These are phyloP conservation scores for Zosterops japonicus DNA, from an alignment of 2,113 vertebrate species.

Conservation along the genomic window DNA sequence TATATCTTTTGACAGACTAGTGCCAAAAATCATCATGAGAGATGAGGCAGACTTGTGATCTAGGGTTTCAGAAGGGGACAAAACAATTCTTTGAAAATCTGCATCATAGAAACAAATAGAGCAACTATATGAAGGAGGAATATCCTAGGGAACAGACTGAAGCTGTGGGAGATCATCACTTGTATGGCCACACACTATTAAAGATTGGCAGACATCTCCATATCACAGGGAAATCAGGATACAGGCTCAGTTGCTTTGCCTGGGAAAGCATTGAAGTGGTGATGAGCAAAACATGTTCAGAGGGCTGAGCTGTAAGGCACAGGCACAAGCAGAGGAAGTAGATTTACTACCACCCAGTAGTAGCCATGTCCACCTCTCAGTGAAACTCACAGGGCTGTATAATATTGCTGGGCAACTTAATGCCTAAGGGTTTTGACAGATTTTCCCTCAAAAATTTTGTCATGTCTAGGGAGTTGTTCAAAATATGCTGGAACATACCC, in stretches of 20 bases:
- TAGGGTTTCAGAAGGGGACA: background rate
- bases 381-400: background rate
- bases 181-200: background rate
- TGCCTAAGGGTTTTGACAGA: background rate
- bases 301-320: background rate
- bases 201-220: background rate
- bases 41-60: background rate
- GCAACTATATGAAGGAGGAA: background rate
- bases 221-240: background rate
- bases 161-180: background rate
- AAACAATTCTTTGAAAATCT: background rate
- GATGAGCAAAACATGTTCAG: background rate
- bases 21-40: background rate
- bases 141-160: background rate
- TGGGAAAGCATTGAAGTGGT: background rate
- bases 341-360: background rate
- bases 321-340: background rate
- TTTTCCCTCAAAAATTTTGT: background rate
- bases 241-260: background rate
- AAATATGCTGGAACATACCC: background rate
- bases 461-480: background rate
- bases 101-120: background rate
- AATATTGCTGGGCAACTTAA: background rate
- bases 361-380: accelerated
- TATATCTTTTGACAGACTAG: background rate